Conservation (phyloP, 2,797 vertebrate species). For the Thamnophis elegans region DNA sequence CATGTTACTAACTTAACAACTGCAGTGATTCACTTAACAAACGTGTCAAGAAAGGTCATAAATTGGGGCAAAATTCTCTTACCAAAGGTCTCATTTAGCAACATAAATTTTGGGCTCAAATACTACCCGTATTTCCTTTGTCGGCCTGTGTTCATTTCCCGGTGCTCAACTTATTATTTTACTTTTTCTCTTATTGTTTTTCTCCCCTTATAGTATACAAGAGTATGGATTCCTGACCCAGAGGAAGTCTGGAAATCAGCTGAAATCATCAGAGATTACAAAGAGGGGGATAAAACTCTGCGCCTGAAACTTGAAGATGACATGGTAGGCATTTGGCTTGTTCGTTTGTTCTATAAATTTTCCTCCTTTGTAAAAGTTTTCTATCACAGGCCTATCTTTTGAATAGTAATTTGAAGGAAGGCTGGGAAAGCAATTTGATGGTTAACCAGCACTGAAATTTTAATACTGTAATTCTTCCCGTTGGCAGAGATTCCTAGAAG, state of each 20-base stretch:
- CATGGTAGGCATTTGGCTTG: slow-evolving; percentile 71
- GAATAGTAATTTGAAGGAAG: neutral
- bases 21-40: neutral
- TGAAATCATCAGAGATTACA: slow-evolving; percentile 88
- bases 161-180: neutral
- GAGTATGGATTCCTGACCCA: slow-evolving; percentile 92
- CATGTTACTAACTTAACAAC: neutral
- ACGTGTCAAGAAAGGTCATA: neutral
- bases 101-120: too few relatives aligned
- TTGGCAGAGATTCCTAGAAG: neutral
- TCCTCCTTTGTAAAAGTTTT: too few relatives aligned
- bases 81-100: too few relatives aligned
- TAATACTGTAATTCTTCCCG: neutral
- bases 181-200: neutral
- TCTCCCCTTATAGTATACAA: slow-evolving; percentile 77
- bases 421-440: neutral
- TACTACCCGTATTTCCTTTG: neutral
- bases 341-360: neutral
- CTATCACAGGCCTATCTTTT: neutral
- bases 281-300: slow-evolving; percentile 83
- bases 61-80: neutral
- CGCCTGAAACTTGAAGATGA: slow-evolving; percentile 90
- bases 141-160: neutral
- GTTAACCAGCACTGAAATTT: neutral
- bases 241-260: slow-evolving; percentile 90